These are phyloP conservation scores for Ophion slaviceki DNA, from an alignment of 2,888 invertebrate species.

Conservation along the genomic window DNA sequence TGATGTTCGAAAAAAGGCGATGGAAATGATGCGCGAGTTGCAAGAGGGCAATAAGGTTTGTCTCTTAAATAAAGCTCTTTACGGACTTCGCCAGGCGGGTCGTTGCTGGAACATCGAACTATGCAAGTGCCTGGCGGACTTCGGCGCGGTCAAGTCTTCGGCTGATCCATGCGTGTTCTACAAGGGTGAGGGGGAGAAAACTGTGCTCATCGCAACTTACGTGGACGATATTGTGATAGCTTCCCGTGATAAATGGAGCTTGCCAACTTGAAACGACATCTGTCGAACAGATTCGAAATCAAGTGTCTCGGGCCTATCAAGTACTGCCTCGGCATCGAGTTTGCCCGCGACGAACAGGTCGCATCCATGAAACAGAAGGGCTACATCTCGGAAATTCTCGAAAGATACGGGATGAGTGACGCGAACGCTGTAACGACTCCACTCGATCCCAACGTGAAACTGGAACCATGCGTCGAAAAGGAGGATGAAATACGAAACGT, in stretches of 20 bases:
- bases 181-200: constrained; percentile 28
- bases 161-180: constrained; percentile 59
- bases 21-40: background rate
- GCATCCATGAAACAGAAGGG: constrained; percentile 46
- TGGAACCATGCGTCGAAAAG: background rate
- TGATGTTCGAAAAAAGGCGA: background rate
- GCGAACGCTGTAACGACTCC: constrained; percentile 62
- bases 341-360: constrained; percentile 19
- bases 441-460: constrained; percentile 49
- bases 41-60: background rate
- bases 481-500: background rate
- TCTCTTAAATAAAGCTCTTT: background rate
- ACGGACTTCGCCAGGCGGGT: constrained; percentile 41
- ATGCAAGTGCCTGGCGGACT: constrained; percentile 29
- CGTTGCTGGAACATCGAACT: constrained; percentile 64
- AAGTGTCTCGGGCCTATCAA: constrained; percentile 48
- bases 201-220: constrained; percentile 36
- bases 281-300: constrained; percentile 50
- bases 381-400: constrained; percentile 56
- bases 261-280: constrained; percentile 34
- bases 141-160: constrained; percentile 54
- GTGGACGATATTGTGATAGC: constrained; percentile 63
- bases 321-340: constrained; percentile 63
- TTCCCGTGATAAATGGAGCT: constrained; percentile 37
- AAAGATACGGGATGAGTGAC: constrained; percentile 57